A percentile compares a stretch with the other conserved stretches of the same genome.
These are phyloP conservation scores for Epinephelus malabaricus DNA, from an alignment of 2,797 vertebrate species.

Conservation along the genomic window DNA sequence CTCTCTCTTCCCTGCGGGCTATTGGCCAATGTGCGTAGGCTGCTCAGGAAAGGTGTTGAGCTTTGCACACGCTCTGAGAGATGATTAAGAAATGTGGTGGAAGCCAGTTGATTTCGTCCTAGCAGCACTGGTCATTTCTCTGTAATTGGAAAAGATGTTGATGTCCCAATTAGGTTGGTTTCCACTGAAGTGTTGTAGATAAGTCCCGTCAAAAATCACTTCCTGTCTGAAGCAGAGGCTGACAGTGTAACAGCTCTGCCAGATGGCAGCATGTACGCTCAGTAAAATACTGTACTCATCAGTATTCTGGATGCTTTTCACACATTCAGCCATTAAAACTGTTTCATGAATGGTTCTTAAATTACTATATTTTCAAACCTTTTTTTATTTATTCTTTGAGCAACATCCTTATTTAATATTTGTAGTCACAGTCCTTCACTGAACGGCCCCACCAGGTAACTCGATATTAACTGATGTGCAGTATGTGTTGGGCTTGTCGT, in stretches of 20 bases:
- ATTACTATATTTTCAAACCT: neutral
- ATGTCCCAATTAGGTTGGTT: constrained; percentile 18
- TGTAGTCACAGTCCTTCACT: no score
- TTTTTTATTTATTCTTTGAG: neutral
- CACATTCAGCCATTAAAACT: neutral
- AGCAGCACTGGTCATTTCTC: constrained; percentile 9
- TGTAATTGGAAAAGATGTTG: constrained; percentile 32
- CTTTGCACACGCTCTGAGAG: constrained; percentile 50
- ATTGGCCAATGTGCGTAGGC: constrained; percentile 53
- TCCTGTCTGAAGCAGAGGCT: neutral
- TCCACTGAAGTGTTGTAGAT: neutral
- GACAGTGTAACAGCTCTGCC: neutral
- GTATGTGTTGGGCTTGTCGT: no score
- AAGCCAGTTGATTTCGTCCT: constrained; percentile 4
- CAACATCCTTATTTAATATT: neutral
- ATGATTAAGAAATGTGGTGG: constrained; percentile 29
- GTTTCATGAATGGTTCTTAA: neutral
- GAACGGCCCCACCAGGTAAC: neutral
- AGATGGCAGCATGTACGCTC: neutral
- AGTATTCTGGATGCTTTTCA: constrained; percentile 1
- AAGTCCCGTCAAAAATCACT: constrained; percentile 3
- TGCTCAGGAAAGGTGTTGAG: constrained; percentile 47
- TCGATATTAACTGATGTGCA: neutral
- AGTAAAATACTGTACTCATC: neutral
- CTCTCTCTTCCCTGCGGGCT: constrained; percentile 51